Conservation (phyloP, 2,888 invertebrate species). For the Cyrtodaria siliqua region DNA sequence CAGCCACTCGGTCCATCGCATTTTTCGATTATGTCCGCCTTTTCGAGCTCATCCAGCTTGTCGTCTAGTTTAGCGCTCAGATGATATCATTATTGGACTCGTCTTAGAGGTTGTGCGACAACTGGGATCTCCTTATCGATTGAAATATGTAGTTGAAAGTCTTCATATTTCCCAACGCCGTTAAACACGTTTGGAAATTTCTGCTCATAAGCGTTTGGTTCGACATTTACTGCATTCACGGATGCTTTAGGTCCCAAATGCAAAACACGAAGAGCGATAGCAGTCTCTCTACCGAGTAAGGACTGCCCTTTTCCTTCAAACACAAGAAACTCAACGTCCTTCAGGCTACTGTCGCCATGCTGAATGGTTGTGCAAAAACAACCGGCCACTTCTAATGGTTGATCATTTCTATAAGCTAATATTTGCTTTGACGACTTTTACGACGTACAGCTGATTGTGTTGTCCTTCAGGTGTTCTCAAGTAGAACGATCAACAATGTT, state of each 20-base stretch:
- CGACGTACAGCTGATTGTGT: background rate
- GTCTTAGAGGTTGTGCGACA: slow-evolving; percentile 10
- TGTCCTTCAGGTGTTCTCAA: background rate
- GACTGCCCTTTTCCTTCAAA: background rate
- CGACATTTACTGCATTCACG: too few species aligned
- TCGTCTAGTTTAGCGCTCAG: slow-evolving; percentile 3
- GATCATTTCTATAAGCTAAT: background rate
- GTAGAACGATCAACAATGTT: background rate
- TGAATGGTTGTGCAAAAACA: background rate
- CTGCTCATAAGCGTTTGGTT: background rate
- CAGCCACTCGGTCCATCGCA: slow-evolving; percentile 24
- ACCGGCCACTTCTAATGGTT: slow-evolving; percentile 13
- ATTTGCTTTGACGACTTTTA: background rate
- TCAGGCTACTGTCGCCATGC: background rate
- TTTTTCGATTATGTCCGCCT: slow-evolving; percentile 32
- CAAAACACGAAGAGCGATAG: slow-evolving; percentile 19
- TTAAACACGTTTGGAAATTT: background rate
- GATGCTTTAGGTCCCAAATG: too few species aligned
- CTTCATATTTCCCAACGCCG: slow-evolving; percentile 9
- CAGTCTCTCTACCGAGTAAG: too few species aligned
- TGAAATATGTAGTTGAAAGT: slow-evolving; percentile 1
- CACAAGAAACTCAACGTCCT: slow-evolving; percentile 5
- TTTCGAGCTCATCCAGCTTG: slow-evolving; percentile 20
- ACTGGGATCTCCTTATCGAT: slow-evolving; percentile 2
- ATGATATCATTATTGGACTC: background rate